phyloP scores from a whole-genome alignment of 2,113 vertebrate species.

The Hystrix cristata region DNA sequence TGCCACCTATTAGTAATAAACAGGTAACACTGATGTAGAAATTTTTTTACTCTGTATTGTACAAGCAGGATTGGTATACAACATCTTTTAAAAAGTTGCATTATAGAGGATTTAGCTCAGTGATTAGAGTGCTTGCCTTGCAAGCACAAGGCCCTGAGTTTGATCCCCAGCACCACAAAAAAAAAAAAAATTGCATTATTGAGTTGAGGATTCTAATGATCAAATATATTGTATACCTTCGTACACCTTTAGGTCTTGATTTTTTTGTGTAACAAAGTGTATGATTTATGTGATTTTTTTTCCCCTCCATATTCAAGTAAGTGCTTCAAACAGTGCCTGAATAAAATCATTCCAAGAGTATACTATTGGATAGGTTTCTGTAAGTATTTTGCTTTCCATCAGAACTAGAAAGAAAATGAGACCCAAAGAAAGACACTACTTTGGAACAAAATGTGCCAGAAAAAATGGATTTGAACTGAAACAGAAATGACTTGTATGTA shows the following conservation, averaged over 20 bases:
- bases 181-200: neutral
- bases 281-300: neutral
- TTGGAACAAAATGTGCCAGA: neutral
- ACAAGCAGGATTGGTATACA: neutral
- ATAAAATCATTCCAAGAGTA: neutral
- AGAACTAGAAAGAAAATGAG: slow-evolving; percentile 3
- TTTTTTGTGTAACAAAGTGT: neutral
- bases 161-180: too few species aligned
- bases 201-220: neutral
- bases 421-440: neutral
- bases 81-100: neutral
- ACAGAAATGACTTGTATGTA: neutral
- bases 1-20: neutral
- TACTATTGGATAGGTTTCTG: neutral
- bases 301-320: neutral
- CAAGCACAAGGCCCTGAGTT: too few species aligned
- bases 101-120: too few species aligned
- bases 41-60: neutral
- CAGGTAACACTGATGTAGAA: neutral
- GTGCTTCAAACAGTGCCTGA: neutral
- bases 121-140: too few species aligned
- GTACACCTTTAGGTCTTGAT: neutral
- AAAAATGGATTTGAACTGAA: neutral
- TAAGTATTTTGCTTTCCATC: neutral
- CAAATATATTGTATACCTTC: neutral